These are phyloP conservation scores for Bursaphelenchus okinawaensis DNA, from an alignment of 2,888 invertebrate genomes.

Conservation along the genomic window DNA sequence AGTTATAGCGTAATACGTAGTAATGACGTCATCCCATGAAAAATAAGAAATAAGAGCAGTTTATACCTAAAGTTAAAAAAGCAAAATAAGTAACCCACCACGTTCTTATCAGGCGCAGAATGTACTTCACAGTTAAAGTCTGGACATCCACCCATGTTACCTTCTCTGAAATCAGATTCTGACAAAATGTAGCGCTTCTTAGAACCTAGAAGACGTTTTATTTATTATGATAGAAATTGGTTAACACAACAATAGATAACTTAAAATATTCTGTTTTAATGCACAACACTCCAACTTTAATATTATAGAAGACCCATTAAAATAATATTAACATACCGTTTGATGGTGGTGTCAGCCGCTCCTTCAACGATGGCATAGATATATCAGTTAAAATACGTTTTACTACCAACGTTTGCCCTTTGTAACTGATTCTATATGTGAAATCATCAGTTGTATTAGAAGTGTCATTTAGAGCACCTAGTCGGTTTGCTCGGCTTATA, in stretches of 20 bases:
- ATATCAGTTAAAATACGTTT: background rate
- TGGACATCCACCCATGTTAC: constrained; percentile 48
- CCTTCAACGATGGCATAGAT: background rate
- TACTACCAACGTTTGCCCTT: background rate
- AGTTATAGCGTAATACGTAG: too few species aligned
- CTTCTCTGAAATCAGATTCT: constrained; percentile 14
- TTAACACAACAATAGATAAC: background rate
- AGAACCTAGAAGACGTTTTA: background rate
- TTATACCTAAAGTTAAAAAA: too few species aligned
- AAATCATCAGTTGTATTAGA: too few species aligned
- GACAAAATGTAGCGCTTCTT: constrained; percentile 6
- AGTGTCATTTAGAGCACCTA: too few species aligned
- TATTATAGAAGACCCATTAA: too few species aligned
- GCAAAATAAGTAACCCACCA: too few species aligned
- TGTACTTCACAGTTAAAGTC: constrained; percentile 54
- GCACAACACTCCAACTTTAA: too few species aligned
- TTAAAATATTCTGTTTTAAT: background rate
- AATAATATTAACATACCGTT: background rate
- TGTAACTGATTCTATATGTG: background rate
- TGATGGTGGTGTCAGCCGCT: background rate
- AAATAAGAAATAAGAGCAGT: too few species aligned
- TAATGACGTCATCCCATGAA: too few species aligned
- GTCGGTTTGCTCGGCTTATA: too few species aligned
- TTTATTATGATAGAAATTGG: too few species aligned
- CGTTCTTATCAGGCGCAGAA: constrained; percentile 17